Evolutionary conservation across 2,113 vertebrate genomes (phyloP), one percentile per base, ranked within the genome.

Genomic region (Tichodroma muraria): DNA sequence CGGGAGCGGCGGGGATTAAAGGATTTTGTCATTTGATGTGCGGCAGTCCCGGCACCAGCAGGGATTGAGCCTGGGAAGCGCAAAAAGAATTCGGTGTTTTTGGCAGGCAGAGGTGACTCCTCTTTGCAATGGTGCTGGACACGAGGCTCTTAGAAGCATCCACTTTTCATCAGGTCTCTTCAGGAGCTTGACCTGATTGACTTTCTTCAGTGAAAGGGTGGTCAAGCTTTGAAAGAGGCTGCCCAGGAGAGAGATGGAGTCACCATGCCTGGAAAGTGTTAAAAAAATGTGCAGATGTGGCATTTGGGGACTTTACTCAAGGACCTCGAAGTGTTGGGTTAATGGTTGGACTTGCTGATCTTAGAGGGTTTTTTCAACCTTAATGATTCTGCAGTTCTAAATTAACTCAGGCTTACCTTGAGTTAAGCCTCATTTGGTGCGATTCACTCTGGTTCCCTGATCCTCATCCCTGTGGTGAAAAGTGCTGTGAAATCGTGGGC

Each of bases 361-460:
- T 80, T 30, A n/a, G 28, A 31, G 30, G 13, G 10, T 18, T 63
- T 54, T 47, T 56, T n/a, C 57, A 56, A 18, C 13, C 30, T 64
- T 13, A 49, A 31, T 17, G 11, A 72, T 80, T 65, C 66, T 33
- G 37, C 24, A 30, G 16, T 44, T 88, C 42, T 50, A 27, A 57
- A 27, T 65, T 19, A 80, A 57, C 35, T 64, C 25, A 19, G 21
- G 14, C 5, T 50, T 64, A 27, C 27, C 35, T 31, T 0, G 3
- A n/a, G 27, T 37, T 28, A 59, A 44, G 42, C 53, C 28, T 63
- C 2, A 1, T 30, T 77, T 18, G 11, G 16, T 68, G 64, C 0
- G 0, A 31, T 30, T 87, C 28, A 10, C 38, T 21, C 20, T 2
- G 0, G 6, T 33, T 37, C 33, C 28, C 23, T 12, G 21, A n/a